These are phyloP conservation scores for Hiodon alosoides DNA, from an alignment of 2,113 vertebrate genomes.

Conservation along the genomic window DNA sequence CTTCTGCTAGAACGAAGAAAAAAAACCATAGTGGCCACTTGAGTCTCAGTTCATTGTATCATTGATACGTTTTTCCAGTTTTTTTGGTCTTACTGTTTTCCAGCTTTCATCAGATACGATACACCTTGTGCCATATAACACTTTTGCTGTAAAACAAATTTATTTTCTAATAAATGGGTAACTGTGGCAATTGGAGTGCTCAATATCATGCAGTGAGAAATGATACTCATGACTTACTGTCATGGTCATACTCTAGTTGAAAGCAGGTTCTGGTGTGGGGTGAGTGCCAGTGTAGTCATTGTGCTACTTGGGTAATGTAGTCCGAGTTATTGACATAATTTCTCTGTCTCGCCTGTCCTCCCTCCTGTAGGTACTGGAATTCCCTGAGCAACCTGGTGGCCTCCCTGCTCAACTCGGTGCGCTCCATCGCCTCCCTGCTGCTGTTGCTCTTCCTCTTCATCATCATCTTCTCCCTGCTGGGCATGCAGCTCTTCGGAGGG, in stretches of 20 bases:
- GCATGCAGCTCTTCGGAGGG: conserved; percentile 98
- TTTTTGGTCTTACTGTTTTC: conserved; percentile 12
- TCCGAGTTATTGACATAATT: neutral
- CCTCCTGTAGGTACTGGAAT: conserved; percentile 85
- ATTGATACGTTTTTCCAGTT: neutral
- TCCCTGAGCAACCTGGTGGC: conserved; percentile 97
- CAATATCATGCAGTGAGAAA: neutral
- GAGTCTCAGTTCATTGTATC: neutral
- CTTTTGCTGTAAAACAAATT: neutral
- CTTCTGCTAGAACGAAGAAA: neutral
- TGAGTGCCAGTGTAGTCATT: conserved; percentile 16
- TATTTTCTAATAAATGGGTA: neutral
- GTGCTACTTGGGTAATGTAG: conserved; percentile 19
- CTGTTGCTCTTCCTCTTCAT: conserved; percentile 99
- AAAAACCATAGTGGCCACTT: too few relatives aligned
- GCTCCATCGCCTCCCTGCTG: conserved; percentile 93
- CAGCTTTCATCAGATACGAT: neutral
- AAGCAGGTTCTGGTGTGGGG: neutral
- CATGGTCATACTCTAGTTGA: conserved; percentile 1
- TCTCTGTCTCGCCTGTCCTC: neutral
- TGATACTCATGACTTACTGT: conserved; percentile 6
- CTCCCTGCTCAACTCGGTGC: conserved; percentile 93
- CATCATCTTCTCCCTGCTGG: conserved; percentile 98
- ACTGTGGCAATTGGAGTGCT: neutral
- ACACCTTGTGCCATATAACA: neutral